Evolutionary conservation across 2,888 invertebrate species (phyloP), one percentile per base, ranked within the genome.

Genomic region (Agrypnus murinus): DNA sequence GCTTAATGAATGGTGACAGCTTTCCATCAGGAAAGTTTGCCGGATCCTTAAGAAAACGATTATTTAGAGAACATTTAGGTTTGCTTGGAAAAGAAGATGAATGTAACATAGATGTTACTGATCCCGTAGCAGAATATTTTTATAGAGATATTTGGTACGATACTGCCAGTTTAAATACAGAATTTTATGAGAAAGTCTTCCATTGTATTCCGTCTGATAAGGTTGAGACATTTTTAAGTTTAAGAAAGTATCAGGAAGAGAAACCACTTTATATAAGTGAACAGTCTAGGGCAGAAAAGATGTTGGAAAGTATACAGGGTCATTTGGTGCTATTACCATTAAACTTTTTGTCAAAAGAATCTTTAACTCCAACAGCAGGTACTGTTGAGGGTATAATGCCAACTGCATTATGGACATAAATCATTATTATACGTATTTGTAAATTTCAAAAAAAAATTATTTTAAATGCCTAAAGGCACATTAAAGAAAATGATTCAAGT

Each of bases 321-420:
- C 90, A 93, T 84, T 83, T 99, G 67, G 99, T 99, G 0, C 90
- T 95, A 77, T 87, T 98, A 83, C 98, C 99, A 0, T 86, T 97
- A 60, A 89, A 94, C 70, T 99, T 99, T 86, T 89, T 99, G n/a
- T 90, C 90, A 80, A 91, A 94, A 76, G 97, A 98, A 86, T 90
- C 90, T 46, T 87, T 98, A 46, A 94, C 94, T 14, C 98, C 98
- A 6, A 91, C 92, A 62, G 90, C 92, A 43, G 91, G 91, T 12
- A 93, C 95, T 15, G 95, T 95, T 84, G 98, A 98, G 84, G 95
- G 95, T 55, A 92, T 98, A 81, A 92, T 98, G 90, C 98, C 98
- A 2, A 95, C 94, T 32, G 89, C 94, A 1, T 87, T 98, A 15
- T 99, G 98, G 97, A 97, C 97, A 14, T 96, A 87, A 68, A 15